Evolutionary conservation across 53 echinoderm and acorn worm species (phyloP).

Genomic region (Temnopleurus reevesii): DNA sequence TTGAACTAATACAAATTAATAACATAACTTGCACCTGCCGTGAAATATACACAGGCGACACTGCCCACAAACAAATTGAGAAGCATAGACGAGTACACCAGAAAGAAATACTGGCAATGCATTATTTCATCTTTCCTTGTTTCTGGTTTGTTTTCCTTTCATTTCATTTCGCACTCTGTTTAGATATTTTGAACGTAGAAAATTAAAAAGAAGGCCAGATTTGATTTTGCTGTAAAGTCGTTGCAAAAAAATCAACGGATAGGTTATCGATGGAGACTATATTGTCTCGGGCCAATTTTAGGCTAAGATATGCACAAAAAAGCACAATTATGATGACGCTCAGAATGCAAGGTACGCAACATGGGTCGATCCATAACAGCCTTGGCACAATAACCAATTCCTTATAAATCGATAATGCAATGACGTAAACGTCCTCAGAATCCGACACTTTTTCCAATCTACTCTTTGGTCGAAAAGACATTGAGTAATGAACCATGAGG

Average conservation of each 20-base stretch:
- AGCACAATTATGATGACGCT: background rate
- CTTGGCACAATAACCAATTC: no score
- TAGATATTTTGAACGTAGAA: background rate
- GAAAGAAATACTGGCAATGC: background rate
- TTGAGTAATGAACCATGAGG: no score
- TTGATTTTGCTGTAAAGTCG: background rate
- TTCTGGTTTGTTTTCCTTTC: background rate
- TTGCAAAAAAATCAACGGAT: background rate
- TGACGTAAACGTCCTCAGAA: no score
- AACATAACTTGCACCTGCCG: constrained; percentile 48
- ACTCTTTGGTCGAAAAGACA: no score
- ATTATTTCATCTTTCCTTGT: background rate
- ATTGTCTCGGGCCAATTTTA: background rate
- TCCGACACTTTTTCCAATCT: no score
- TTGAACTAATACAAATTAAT: constrained; percentile 57
- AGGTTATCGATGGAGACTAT: background rate
- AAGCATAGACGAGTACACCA: background rate
- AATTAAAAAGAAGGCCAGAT: background rate
- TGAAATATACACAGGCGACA: constrained; percentile 1
- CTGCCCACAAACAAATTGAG: constrained; percentile 47
- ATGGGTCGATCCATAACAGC: background rate
- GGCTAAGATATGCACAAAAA: background rate
- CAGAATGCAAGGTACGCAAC: background rate
- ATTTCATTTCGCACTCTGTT: background rate
- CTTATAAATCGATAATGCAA: no score